phyloP scores from a whole-genome alignment of 1,140 invertebrate genomes.

The Zaprionus capensis region DNA sequence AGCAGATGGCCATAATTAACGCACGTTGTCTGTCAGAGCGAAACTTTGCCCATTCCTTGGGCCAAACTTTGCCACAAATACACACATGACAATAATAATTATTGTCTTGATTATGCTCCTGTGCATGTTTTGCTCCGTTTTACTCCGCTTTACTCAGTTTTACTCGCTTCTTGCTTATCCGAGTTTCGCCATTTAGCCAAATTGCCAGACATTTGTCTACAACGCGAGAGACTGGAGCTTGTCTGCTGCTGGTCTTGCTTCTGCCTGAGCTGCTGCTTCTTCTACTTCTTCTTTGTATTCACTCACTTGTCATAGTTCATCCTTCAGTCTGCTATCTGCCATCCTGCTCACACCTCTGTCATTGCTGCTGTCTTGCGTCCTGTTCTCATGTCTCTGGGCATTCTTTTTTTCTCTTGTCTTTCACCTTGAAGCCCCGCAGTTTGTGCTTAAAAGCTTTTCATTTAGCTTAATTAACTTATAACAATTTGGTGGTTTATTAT shows the following conservation, averaged over 20 bases:
- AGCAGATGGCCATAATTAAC: constrained; percentile 79
- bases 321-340: constrained; percentile 10
- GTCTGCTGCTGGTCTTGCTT: background rate
- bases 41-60: constrained; percentile 14
- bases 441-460: constrained; percentile 75
- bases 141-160: constrained; percentile 67
- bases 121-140: constrained; percentile 77
- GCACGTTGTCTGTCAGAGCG: constrained; percentile 64
- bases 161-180: constrained; percentile 55
- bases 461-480: constrained; percentile 83
- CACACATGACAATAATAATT: constrained; percentile 83
- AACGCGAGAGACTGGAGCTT: background rate
- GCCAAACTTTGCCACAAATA: constrained; percentile 61
- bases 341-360: constrained; percentile 11
- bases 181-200: constrained; percentile 79
- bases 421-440: constrained; percentile 50
- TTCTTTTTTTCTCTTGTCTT: constrained; percentile 47
- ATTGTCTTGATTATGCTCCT: constrained; percentile 82
- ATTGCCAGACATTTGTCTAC: constrained; percentile 82
- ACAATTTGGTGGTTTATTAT: constrained; percentile 77
- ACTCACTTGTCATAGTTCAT: constrained; percentile 34
- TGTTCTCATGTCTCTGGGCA: constrained; percentile 33
- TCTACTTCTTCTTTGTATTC: constrained; percentile 11
- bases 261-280: background rate
- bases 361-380: background rate